These are phyloP conservation scores for Morus bassanus DNA, from an alignment of 2,797 vertebrate species.

Conservation along the genomic window DNA sequence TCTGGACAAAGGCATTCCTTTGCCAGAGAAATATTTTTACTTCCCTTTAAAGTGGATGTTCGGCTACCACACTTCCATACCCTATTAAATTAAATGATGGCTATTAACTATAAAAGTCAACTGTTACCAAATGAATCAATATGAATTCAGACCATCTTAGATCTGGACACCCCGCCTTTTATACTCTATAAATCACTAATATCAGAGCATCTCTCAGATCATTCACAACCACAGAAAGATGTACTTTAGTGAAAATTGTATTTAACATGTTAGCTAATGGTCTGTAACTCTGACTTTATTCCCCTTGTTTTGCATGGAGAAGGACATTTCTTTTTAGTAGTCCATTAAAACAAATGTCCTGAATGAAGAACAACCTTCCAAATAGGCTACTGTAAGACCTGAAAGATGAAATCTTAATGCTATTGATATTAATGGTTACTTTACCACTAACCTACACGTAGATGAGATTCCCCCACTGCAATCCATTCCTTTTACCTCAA, in stretches of 20 bases:
- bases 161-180: neutral
- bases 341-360: neutral
- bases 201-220: neutral
- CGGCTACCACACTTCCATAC: neutral
- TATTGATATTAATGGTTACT: neutral
- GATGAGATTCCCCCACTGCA: neutral
- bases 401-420: neutral
- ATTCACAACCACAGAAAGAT: neutral
- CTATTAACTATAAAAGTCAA: neutral
- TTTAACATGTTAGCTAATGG: neutral
- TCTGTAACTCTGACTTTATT: slow-evolving; percentile 9
- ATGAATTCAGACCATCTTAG: neutral
- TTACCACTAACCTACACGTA: neutral
- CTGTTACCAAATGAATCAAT: neutral
- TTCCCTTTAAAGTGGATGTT: neutral
- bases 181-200: neutral
- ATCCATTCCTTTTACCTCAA: neutral
- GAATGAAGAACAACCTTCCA: neutral
- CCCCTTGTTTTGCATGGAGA: neutral
- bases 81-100: neutral
- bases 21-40: neutral
- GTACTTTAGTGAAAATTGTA: neutral
- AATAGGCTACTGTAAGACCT: neutral
- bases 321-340: neutral
- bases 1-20: neutral